phyloP scores from a whole-genome alignment of 2,888 invertebrate genomes.

The Papilio gigon region DNA sequence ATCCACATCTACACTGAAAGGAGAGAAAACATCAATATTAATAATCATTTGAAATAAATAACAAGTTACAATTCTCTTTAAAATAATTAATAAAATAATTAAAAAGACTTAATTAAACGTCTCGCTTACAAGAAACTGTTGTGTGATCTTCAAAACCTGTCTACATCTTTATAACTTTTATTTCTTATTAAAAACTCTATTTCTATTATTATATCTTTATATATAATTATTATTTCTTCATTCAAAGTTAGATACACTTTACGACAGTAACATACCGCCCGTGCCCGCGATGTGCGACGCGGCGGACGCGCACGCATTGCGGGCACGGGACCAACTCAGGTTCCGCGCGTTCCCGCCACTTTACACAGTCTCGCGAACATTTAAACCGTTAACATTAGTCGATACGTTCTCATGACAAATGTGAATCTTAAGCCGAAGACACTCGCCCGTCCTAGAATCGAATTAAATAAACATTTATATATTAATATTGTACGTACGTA shows the following conservation, averaged over 20 bases:
- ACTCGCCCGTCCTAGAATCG: conserved; percentile 67
- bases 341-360: conserved; percentile 52
- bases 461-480: conserved; percentile 79
- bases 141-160: conserved; percentile 69
- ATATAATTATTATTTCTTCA: conserved; percentile 79
- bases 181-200: conserved; percentile 82
- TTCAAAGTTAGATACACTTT: conserved; percentile 78
- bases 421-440: conserved; percentile 64
- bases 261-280: conserved; percentile 72
- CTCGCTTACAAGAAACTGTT: conserved; percentile 68
- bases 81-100: conserved; percentile 80
- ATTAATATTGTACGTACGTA: conserved; percentile 80
- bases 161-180: conserved; percentile 77
- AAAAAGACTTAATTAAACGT: conserved; percentile 66
- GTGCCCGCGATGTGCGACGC: conserved; percentile 49
- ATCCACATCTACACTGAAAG: conserved; percentile 71
- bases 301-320: no score
- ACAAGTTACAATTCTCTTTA: conserved; percentile 77
- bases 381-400: conserved; percentile 45
- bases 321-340: conserved; percentile 45
- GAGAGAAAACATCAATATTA: conserved; percentile 78
- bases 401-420: conserved; percentile 49
- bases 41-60: conserved; percentile 83
- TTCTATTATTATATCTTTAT: conserved; percentile 80
- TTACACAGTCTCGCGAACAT: conserved; percentile 46